phyloP scores from a whole-genome alignment of 2,113 vertebrate genomes.

The Corythaixoides concolor region DNA sequence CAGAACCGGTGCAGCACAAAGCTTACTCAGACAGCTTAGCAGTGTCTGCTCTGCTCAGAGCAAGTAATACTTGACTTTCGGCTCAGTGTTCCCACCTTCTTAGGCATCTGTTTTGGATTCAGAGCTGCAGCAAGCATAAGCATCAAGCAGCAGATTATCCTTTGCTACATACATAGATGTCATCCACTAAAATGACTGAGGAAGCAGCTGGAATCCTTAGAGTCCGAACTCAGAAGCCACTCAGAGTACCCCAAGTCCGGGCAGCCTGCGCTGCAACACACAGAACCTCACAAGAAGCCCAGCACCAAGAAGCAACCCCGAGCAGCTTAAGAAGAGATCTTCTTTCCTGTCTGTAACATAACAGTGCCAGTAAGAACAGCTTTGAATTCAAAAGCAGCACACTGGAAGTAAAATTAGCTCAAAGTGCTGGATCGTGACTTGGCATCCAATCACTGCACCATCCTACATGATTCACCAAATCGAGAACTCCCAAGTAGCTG shows the following conservation, averaged over 20 bases:
- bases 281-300: not conserved
- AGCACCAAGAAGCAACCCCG: not conserved
- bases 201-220: not conserved
- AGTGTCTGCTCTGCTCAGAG: not conserved
- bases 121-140: not conserved
- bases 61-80: not conserved
- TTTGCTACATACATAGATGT: not conserved
- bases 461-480: constrained; percentile 5
- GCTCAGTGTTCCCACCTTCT: not conserved
- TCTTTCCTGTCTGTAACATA: not conserved
- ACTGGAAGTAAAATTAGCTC: constrained; percentile 57
- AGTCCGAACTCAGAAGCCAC: not conserved
- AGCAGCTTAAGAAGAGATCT: not conserved
- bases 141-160: not conserved
- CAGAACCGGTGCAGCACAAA: not conserved
- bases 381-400: constrained; percentile 23
- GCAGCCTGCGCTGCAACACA: not conserved
- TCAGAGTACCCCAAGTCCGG: rapidly evolving
- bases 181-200: not conserved
- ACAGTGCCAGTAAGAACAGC: not conserved
- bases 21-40: not conserved
- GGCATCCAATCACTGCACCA: constrained; percentile 12
- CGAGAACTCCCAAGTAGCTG: not conserved
- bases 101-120: not conserved
- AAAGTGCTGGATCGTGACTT: constrained; percentile 47